A percentile compares a stretch with the other conserved stretches of the same genome.
These are phyloP conservation scores for Lophochroa leadbeateri DNA, from an alignment of 2,113 vertebrate genomes.

Conservation along the genomic window DNA sequence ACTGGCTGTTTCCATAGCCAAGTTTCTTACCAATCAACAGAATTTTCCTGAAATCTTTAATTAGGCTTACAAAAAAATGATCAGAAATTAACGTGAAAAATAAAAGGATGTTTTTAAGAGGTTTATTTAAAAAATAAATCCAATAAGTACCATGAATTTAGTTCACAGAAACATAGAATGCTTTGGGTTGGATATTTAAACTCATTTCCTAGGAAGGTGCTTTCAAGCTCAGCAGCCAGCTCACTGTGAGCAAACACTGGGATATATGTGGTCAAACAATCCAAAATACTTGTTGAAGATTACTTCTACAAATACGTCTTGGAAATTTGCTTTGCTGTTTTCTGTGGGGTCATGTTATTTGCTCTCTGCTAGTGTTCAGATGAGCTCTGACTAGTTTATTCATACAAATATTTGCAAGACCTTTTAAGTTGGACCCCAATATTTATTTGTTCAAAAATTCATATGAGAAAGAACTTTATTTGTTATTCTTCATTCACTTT, in stretches of 20 bases:
- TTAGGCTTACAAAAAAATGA: background rate
- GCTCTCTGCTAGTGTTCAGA: background rate
- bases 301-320: background rate
- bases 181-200: background rate
- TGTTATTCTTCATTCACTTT: background rate
- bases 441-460: conserved; percentile 53
- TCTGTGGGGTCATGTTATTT: conserved; percentile 18
- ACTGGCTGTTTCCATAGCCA: background rate
- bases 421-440: conserved; percentile 22
- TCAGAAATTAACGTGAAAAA: background rate
- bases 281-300: background rate
- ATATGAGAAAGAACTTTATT: background rate
- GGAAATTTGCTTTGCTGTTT: conserved; percentile 22
- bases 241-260: background rate
- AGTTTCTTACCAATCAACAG: background rate
- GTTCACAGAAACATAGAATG: background rate
- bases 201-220: background rate
- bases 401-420: conserved; percentile 52
- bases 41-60: background rate
- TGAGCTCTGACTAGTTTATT: conserved; percentile 5
- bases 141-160: background rate
- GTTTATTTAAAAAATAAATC: background rate
- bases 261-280: background rate
- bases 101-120: background rate
- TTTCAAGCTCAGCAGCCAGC: background rate